Conservation (phyloP, 1,140 invertebrate species). For the Venturia canescens region DNA sequence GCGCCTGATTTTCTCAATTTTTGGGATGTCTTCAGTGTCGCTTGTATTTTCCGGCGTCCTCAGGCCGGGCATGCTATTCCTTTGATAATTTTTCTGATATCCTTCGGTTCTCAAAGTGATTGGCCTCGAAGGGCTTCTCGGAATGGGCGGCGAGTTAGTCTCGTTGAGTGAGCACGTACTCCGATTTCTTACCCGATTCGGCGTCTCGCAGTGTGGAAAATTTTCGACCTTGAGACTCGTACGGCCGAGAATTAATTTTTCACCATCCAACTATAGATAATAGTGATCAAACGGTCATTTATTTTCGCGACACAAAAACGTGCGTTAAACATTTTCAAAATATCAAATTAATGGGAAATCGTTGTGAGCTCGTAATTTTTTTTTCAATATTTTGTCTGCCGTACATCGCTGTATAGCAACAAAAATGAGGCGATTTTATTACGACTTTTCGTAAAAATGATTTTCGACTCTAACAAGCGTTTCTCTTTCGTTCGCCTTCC, state of each 20-base stretch:
- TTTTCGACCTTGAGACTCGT: neutral
- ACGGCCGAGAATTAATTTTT: neutral
- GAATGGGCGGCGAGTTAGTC: neutral
- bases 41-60: neutral
- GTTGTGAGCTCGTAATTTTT: too few species aligned
- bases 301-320: too few species aligned
- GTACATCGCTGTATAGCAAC: too few species aligned
- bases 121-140: neutral
- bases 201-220: slow-evolving; percentile 3
- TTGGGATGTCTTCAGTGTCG: slow-evolving; percentile 33
- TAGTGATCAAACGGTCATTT: too few species aligned
- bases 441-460: too few species aligned
- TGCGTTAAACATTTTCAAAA: too few species aligned
- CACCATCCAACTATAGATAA: neutral
- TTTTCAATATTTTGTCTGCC: too few species aligned
- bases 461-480: too few species aligned
- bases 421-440: too few species aligned
- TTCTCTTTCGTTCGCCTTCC: too few species aligned
- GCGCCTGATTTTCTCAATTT: slow-evolving; percentile 55
- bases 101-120: neutral
- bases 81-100: neutral
- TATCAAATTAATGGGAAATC: too few species aligned
- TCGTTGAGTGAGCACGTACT: slow-evolving; percentile 32
- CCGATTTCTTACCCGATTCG: slow-evolving; percentile 42
- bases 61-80: neutral